Base-by-base conservation (phyloP, 2,888 invertebrate genomes). In the Lordiphosa fenestrarum region DNA sequence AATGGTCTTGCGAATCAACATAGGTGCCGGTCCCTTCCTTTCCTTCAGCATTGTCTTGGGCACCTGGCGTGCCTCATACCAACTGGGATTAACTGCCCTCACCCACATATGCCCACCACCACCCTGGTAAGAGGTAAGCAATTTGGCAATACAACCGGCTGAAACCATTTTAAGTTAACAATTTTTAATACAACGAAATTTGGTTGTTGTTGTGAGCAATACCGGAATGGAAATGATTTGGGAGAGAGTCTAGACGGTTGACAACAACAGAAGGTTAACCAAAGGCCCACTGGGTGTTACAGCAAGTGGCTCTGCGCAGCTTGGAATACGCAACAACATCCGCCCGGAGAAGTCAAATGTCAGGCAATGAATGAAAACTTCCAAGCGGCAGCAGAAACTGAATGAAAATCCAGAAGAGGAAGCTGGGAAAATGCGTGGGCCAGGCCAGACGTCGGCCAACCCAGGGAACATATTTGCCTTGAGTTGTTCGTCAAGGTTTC, bases 371-470 rank as follows among this genome's bases (percentile, higher is more conserved):
- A 51, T 60, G 60, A 51, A 60, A 60, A 36, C n/a, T 6, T 7
- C 39, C 53, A 39, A n/a, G 48, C 57, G 49, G 73, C 19, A 19
- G 4, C 19, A 19, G 19, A 19, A 19, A 5, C 23, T 73, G 73
- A 73, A 73, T 73, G 73, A 73, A 73, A 49, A 41, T 66, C 64
- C 61, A 69, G 66, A 40, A 23, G 42, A 1, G 46, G 40, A 25
- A 25, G 25, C 25, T 7, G 25, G 25, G 25, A 6, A 9, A 30
- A 9, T 9, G 30, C 7, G 30, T 30, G 30, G 9, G 30, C 3
- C 3, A 9, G 3, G 30, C 30, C 0, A 2, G 30, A 9, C n/a
- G 5, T 25, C 5, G 2, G 23, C 23, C 6, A 25, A 23, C 41
- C 41, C n/a, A 5, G 23, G 21, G 2, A 23, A 39, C 19, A 19